A percentile compares a stretch with the other conserved stretches of the same genome.
Evolutionary conservation across 1,140 invertebrate species (phyloP).

Genomic region (Tyrophagus putrescentiae): DNA sequence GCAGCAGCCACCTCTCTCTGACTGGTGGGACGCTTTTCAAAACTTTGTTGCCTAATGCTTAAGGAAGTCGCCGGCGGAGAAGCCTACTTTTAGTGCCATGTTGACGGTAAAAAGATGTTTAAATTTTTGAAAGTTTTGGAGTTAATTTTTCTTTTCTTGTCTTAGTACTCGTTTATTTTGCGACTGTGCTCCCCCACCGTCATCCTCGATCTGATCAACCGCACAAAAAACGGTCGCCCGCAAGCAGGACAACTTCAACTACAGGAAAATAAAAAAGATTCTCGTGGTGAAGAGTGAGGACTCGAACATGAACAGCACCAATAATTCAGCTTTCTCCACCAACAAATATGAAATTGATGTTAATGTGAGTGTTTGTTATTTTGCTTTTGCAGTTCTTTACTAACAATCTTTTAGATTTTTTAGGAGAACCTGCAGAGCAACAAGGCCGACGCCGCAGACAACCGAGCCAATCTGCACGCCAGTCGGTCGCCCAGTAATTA

Average conservation of each 20-base stretch:
- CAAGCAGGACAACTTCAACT: constrained; percentile 94
- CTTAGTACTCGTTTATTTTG: too few species aligned
- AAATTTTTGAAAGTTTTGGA: too few species aligned
- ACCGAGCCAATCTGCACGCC: not conserved
- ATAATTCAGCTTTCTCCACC: too few species aligned
- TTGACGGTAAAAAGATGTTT: constrained; percentile 45
- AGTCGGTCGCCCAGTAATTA: not conserved
- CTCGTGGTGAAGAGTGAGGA: constrained; percentile 80
- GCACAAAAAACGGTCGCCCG: constrained; percentile 95
- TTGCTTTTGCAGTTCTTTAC: too few species aligned
- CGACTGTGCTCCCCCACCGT: constrained; percentile 63
- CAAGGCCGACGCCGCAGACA: not conserved
- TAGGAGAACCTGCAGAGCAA: constrained; percentile 15
- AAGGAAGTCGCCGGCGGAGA: constrained; percentile 77
- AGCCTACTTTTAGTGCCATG: constrained; percentile 66
- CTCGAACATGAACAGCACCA: constrained; percentile 59
- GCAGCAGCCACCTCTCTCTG: too few species aligned
- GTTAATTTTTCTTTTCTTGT: too few species aligned
- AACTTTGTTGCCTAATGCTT: constrained; percentile 92
- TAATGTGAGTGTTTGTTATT: constrained; percentile 15
- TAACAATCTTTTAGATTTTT: too few species aligned
- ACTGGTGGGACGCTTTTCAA: constrained; percentile 63
- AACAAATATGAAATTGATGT: constrained; percentile 24
- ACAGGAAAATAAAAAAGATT: constrained; percentile 98
- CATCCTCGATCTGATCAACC: constrained; percentile 80